phyloP scores from a whole-genome alignment of 2,797 vertebrate species.

The Simalia tracyae region DNA sequence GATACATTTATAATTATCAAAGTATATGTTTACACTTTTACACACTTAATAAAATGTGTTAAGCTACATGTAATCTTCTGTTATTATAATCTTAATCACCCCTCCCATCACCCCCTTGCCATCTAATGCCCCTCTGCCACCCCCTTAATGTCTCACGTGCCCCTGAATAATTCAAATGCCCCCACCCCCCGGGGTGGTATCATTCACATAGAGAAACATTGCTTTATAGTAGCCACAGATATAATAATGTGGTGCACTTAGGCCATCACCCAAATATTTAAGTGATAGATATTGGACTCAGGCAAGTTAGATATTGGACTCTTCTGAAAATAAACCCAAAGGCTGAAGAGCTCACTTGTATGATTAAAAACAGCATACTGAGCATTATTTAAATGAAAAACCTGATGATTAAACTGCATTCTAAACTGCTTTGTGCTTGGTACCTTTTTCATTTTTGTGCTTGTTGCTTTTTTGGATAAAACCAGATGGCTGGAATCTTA shows the following conservation, averaged over 20 bases:
- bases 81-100: too few species aligned
- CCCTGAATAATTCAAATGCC: too few species aligned
- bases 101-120: too few species aligned
- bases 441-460: not conserved
- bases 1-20: too few species aligned
- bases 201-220: too few species aligned
- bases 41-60: too few species aligned
- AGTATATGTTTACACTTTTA: too few species aligned
- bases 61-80: too few species aligned
- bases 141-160: too few species aligned
- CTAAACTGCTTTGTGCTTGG: not conserved
- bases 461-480: not conserved
- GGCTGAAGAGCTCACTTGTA: not conserved
- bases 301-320: not conserved
- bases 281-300: not conserved
- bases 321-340: not conserved
- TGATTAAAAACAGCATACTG: constrained; percentile 8
- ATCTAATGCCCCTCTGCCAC: too few species aligned
- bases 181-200: too few species aligned
- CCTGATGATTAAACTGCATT: not conserved
- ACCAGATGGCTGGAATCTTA: not conserved
- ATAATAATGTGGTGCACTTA: not conserved
- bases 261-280: not conserved
- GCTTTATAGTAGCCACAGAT: not conserved
- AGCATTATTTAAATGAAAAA: not conserved